These are phyloP conservation scores for Zaprionus obscuricornis DNA, from an alignment of 2,888 invertebrate genomes.

Conservation along the genomic window DNA sequence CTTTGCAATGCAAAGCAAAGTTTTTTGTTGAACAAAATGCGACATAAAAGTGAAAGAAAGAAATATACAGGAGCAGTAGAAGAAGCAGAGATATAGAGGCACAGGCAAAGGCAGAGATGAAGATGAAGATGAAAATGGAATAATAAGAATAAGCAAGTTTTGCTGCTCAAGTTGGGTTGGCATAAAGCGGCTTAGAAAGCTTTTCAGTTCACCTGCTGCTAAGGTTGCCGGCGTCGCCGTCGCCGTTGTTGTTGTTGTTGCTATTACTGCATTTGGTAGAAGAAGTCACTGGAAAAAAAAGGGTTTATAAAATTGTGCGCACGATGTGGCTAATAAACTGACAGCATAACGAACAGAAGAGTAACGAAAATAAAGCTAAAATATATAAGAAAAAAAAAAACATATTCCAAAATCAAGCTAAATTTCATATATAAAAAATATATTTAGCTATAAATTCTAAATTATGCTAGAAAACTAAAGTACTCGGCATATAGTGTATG, in stretches of 20 bases:
- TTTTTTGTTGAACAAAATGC: conserved; percentile 37
- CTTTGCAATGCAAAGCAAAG: conserved; percentile 60
- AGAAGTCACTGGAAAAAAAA: conserved; percentile 28
- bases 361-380: conserved; percentile 20
- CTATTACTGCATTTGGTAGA: no score
- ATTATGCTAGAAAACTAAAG: no score
- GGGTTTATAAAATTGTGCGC: conserved; percentile 54
- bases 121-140: no score
- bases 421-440: no score
- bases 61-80: conserved; percentile 1
- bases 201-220: conserved; percentile 50
- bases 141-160: conserved; percentile 21
- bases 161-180: conserved; percentile 39
- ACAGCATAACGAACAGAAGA: background rate
- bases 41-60: conserved; percentile 51
- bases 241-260: conserved; percentile 15
- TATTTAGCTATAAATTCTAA: no score
- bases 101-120: no score
- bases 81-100: no score
- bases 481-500: no score
- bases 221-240: no score
- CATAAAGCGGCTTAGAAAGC: conserved; percentile 52
- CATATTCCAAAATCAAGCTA: no score
- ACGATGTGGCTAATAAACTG: conserved; percentile 70
- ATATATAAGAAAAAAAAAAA: conserved; percentile 7